Evolutionary conservation across 2,113 vertebrate genomes (phyloP).

Genomic region (Eublepharis macularius): DNA sequence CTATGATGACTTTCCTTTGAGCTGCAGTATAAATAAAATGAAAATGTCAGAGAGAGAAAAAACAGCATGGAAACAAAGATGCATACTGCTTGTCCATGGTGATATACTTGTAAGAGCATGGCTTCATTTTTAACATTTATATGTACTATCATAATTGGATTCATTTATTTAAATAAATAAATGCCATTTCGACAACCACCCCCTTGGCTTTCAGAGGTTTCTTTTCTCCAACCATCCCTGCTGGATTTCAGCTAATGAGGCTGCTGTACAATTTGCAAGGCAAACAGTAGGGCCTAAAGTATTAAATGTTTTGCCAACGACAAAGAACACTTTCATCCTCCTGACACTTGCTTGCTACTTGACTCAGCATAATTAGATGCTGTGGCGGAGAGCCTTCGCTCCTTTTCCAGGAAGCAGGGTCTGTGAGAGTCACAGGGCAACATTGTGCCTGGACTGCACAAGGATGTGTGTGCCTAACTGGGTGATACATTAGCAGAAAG

Average conservation of each 20-base stretch:
- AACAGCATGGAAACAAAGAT: neutral
- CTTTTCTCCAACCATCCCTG: neutral
- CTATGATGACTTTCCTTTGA: neutral
- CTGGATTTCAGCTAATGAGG: neutral
- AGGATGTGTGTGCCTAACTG: neutral
- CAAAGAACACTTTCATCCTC: neutral
- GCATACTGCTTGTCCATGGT: neutral
- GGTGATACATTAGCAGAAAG: neutral
- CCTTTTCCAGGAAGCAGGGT: neutral
- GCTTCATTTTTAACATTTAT: neutral
- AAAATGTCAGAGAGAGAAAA: neutral
- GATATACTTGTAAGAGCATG: neutral
- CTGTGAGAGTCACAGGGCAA: neutral
- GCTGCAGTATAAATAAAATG: neutral
- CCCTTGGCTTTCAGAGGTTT: neutral
- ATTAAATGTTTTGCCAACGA: slow-evolving; percentile 4
- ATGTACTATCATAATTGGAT: neutral
- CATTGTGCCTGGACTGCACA: neutral
- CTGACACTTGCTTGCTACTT: slow-evolving; percentile 10
- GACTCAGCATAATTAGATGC: neutral
- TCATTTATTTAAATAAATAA: neutral
- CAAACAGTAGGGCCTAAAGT: neutral
- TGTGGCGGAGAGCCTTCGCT: neutral
- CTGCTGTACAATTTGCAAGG: neutral
- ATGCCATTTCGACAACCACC: neutral